These are phyloP conservation scores for Ginglymostoma cirratum DNA, from an alignment of 2,113 vertebrate species.

Conservation along the genomic window DNA sequence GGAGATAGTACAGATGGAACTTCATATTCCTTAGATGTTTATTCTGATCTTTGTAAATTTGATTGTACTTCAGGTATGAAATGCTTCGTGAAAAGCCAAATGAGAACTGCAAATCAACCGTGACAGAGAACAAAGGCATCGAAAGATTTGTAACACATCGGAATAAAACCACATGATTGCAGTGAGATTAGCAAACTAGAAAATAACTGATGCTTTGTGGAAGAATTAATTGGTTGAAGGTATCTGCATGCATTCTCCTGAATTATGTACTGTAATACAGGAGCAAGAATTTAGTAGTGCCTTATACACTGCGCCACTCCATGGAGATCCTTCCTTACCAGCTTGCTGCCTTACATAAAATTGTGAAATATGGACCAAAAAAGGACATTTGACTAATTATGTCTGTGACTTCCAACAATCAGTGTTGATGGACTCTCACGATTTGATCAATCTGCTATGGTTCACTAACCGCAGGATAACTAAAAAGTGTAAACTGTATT, in stretches of 20 bases:
- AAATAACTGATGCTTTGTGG: not conserved
- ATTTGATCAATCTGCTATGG: not conserved
- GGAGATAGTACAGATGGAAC: not conserved
- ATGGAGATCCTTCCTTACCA: not conserved
- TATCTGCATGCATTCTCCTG: not conserved
- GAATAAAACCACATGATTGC: not conserved
- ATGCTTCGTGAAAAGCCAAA: not conserved
- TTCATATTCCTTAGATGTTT: not conserved
- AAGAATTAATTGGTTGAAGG: not conserved
- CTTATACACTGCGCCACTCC: not conserved
- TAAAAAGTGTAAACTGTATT: not conserved
- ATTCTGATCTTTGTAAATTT: not conserved
- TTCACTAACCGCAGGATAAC: not conserved
- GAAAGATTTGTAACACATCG: not conserved
- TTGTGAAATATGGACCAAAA: not conserved
- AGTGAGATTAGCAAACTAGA: not conserved
- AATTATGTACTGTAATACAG: not conserved
- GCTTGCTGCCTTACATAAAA: not conserved
- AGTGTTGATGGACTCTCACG: not conserved
- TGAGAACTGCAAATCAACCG: not conserved
- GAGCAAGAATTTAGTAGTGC: not conserved
- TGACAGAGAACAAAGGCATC: not conserved
- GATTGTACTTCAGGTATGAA: not conserved
- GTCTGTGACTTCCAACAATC: not conserved
- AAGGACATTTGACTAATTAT: not conserved